Conservation (phyloP, 37 sponge, comb jelly and placozoan genomes). For the Tethya wilhelma region DNA sequence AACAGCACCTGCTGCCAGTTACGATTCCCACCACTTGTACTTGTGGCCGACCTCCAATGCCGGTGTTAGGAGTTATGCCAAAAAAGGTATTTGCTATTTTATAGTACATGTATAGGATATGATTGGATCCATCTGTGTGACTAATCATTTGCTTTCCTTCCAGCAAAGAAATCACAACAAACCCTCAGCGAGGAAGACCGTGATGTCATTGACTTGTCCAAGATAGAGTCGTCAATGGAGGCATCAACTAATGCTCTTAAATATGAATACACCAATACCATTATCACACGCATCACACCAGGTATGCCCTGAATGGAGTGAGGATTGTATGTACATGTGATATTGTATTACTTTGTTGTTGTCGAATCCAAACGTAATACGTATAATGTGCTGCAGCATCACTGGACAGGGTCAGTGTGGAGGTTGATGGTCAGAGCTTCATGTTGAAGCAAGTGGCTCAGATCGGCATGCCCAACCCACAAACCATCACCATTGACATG, state of each 20-base stretch:
- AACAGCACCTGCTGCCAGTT: too few species aligned
- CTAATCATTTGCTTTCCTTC: neutral
- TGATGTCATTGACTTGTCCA: slow-evolving; percentile 51
- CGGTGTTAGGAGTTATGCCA: neutral
- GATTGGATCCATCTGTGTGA: neutral
- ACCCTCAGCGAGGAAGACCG: slow-evolving; percentile 43
- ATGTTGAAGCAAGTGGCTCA: slow-evolving; percentile 71
- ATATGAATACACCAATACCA: slow-evolving; percentile 58
- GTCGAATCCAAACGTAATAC: too few species aligned
- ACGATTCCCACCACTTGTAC: too few species aligned
- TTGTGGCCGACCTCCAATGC: too few species aligned
- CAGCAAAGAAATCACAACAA: slow-evolving; percentile 9
- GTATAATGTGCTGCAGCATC: slow-evolving; percentile 1
- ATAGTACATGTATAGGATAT: neutral
- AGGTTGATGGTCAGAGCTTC: slow-evolving; percentile 38
- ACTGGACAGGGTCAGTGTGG: slow-evolving; percentile 54
- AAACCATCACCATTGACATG: slow-evolving; percentile 69
- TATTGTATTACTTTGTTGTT: too few species aligned
- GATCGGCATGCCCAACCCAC: slow-evolving; percentile 59
- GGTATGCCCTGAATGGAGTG: slow-evolving; percentile 12
- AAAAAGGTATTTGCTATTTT: neutral
- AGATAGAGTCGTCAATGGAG: slow-evolving; percentile 44
- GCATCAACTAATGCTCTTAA: slow-evolving; percentile 51
- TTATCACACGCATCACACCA: slow-evolving; percentile 71
- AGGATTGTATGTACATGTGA: too few species aligned